phyloP scores from a whole-genome alignment of 2,797 vertebrate species.

The Ptychobarbus kaznakovi region DNA sequence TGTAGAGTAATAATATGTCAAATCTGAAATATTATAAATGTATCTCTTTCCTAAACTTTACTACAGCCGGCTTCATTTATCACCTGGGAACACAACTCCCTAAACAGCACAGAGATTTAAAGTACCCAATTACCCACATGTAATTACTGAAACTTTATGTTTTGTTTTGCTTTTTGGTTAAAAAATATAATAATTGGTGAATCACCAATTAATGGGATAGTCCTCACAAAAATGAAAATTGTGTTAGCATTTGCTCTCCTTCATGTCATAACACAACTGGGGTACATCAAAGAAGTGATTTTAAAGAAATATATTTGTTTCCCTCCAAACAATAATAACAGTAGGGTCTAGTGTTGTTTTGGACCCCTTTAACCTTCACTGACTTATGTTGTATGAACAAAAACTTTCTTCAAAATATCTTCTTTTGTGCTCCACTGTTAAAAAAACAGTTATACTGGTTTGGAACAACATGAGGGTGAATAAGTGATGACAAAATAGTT shows the following conservation, averaged over 20 bases:
- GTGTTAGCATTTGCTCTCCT: background rate
- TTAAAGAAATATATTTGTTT: background rate
- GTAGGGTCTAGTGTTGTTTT: background rate
- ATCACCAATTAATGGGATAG: background rate
- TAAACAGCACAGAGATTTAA: background rate
- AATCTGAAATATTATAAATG: too few relatives aligned
- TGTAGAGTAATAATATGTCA: too few relatives aligned
- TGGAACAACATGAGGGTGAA: too few relatives aligned
- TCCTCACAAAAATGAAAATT: background rate
- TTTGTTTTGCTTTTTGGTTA: background rate
- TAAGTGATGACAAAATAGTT: background rate
- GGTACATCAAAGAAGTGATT: background rate
- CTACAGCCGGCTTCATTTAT: background rate
- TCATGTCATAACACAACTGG: background rate
- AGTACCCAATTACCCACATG: background rate
- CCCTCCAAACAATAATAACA: background rate
- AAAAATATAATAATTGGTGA: background rate
- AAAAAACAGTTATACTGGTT: background rate
- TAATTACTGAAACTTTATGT: background rate
- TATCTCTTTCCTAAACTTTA: too few relatives aligned
- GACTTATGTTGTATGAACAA: background rate
- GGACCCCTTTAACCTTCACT: background rate
- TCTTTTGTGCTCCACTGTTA: background rate
- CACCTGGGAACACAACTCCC: background rate
- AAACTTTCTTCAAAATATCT: background rate